Conservation (phyloP, 2,797 vertebrate species). For the Loris lydekkerianus region DNA sequence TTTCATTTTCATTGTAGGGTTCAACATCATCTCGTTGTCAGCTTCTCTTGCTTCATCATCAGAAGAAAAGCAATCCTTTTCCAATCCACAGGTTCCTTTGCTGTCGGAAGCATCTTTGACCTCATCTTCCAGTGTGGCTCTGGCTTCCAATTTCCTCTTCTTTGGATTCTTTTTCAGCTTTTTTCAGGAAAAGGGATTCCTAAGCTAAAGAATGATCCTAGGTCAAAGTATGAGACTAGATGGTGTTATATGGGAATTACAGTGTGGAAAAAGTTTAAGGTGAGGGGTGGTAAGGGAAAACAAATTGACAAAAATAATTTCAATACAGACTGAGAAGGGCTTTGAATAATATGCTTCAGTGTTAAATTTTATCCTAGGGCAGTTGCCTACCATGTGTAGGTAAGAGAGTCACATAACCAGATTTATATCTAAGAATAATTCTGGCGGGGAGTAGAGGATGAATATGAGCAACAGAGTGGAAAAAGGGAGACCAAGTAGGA, state of each 20-base stretch:
- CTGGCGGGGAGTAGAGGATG: neutral
- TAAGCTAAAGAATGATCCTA: too few species aligned
- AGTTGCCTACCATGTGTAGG: neutral
- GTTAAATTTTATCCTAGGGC: neutral
- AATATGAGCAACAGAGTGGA: neutral
- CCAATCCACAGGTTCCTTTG: slow-evolving; percentile 77
- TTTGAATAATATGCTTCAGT: neutral
- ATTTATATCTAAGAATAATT: neutral
- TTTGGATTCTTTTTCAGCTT: slow-evolving; percentile 62
- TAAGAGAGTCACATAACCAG: neutral
- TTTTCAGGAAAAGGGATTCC: neutral
- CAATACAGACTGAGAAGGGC: neutral
- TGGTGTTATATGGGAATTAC: neutral
- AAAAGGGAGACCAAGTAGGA: neutral
- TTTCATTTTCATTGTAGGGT: neutral
- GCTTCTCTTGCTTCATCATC: slow-evolving; percentile 84
- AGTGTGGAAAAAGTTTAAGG: neutral
- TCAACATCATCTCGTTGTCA: slow-evolving; percentile 85
- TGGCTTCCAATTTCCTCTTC: slow-evolving; percentile 62
- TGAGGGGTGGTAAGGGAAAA: neutral
- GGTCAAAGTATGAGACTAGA: neutral
- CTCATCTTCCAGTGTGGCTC: neutral
- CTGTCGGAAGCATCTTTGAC: neutral
- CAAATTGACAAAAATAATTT: neutral
- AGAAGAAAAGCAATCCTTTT: slow-evolving; percentile 82